Evolutionary conservation across 1,140 invertebrate species (phyloP).

Genomic region (Luehdorfia chinensis): DNA sequence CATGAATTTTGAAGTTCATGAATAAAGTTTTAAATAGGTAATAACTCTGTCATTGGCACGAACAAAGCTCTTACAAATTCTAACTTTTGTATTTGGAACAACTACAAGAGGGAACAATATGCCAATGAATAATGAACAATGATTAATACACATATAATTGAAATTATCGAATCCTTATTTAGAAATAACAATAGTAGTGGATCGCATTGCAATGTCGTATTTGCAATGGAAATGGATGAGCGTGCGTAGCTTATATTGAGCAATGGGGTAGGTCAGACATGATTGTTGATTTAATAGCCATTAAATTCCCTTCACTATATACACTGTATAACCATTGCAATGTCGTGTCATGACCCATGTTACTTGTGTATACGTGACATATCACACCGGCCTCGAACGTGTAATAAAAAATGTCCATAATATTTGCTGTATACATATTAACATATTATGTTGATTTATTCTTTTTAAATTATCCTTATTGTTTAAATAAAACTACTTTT

Average conservation of each 20-base stretch:
- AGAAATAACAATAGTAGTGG: constrained; percentile 30
- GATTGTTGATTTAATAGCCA: constrained; percentile 42
- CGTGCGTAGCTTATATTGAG: constrained; percentile 51
- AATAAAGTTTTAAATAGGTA: too few species aligned
- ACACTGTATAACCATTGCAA: constrained; percentile 13
- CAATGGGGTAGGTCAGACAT: constrained; percentile 68
- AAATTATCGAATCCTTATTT: too few species aligned
- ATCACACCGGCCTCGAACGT: not conserved
- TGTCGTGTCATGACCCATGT: not conserved
- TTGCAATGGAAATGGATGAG: constrained; percentile 56
- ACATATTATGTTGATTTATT: too few species aligned
- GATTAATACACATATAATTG: too few species aligned
- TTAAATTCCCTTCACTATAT: not conserved
- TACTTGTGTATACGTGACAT: not conserved
- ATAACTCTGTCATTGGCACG: too few species aligned
- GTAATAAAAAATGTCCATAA: not conserved
- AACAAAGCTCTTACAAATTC: too few species aligned
- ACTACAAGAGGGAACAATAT: too few species aligned
- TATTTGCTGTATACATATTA: not conserved
- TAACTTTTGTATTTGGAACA: too few species aligned
- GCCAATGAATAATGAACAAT: too few species aligned
- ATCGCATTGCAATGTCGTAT: constrained; percentile 35
- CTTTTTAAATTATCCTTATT: too few species aligned
- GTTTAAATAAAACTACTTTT: too few species aligned
- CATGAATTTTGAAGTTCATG: too few species aligned